Percentiles rank a stretch among this genome's conserved stretches.
Evolutionary conservation across 2,888 invertebrate species (phyloP).

Genomic region (Erebia epiphron): DNA sequence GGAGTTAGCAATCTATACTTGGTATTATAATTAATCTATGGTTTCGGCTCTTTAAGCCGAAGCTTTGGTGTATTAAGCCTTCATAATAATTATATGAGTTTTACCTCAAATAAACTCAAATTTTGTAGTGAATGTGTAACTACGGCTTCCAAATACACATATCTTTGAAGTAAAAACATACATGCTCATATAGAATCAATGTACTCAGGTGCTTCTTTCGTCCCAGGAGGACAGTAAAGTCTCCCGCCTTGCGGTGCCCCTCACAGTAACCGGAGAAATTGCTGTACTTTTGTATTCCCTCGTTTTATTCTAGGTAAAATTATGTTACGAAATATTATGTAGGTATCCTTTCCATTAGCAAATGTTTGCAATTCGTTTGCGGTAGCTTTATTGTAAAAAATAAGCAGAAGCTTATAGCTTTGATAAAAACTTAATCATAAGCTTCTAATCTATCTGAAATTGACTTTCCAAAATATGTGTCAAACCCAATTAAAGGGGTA

Average conservation of each 20-base stretch:
- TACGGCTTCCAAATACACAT: slow-evolving; percentile 4
- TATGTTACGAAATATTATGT: slow-evolving; percentile 8
- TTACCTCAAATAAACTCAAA: neutral
- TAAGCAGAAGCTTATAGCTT: no score
- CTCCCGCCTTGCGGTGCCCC: slow-evolving; percentile 50
- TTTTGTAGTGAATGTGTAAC: neutral
- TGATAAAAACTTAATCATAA: no score
- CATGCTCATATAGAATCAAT: slow-evolving; percentile 56
- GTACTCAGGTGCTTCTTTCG: slow-evolving; percentile 54
- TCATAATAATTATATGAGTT: neutral
- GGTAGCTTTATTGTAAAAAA: neutral
- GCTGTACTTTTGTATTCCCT: slow-evolving; percentile 29
- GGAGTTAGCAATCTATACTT: no score
- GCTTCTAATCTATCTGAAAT: no score
- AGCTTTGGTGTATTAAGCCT: no score
- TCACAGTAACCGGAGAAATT: slow-evolving; percentile 42
- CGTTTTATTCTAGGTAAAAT: slow-evolving; percentile 23
- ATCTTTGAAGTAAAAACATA: slow-evolving; percentile 27
- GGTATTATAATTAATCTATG: no score
- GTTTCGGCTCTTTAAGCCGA: no score
- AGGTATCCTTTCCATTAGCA: neutral
- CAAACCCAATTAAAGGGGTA: no score
- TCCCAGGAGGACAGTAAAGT: slow-evolving; percentile 62
- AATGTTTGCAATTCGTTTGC: slow-evolving; percentile 1
- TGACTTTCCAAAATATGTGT: no score